Evolutionary conservation across 2,113 vertebrate species (phyloP), one percentile per base, ranked within the genome.

Genomic region (Terrapene triunguis): DNA sequence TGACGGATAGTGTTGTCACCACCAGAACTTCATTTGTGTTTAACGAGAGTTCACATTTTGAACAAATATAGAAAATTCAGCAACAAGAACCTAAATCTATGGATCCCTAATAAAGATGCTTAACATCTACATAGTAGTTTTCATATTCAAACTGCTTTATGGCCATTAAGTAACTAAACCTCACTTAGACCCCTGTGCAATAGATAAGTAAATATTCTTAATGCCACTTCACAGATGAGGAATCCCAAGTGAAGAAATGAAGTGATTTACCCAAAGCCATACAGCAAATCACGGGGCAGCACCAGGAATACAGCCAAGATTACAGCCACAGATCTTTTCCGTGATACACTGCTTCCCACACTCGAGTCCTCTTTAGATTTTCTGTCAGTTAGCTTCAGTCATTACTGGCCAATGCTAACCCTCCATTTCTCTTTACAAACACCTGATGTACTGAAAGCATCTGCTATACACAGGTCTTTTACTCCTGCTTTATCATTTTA

Each of bases 301-400:
- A 2, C 9, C 24, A 80, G 13, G 13, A 32, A 53, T 53, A 53
- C 10, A 55, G 54, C 54, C 24, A 55, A 25, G 22, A 55, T 16
- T 86, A 48, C 21, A 87, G 6, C 48, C 0, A 0, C 84, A 12
- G 42, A 57, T 10, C 4, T 86, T 96, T 76, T 8, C 22, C 4
- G 69, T 88, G 72, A 83, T 90, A 81, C 17, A 48, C 53, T 76
- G 7, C 1, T 91, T 19, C 87, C 27, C 8, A 25, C 29, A 1
- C 5, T 51, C 19, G 35, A 54, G 22, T 24, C 21, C 35, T 38
- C 32, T 9, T 19, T 14, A 2, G 24, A 10, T n/a, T 32, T 27
- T 32, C 29, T 72, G 48, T 81, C 69, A 54, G 1, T 3, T 89
- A 59, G 3, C 65, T 76, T 48, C 3, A 74, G 1, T 74, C 59